A percentile compares a stretch with the other conserved stretches of the same genome.
Conservation (phyloP, 2,888 invertebrate genomes). For the Andrena bucephala region DNA sequence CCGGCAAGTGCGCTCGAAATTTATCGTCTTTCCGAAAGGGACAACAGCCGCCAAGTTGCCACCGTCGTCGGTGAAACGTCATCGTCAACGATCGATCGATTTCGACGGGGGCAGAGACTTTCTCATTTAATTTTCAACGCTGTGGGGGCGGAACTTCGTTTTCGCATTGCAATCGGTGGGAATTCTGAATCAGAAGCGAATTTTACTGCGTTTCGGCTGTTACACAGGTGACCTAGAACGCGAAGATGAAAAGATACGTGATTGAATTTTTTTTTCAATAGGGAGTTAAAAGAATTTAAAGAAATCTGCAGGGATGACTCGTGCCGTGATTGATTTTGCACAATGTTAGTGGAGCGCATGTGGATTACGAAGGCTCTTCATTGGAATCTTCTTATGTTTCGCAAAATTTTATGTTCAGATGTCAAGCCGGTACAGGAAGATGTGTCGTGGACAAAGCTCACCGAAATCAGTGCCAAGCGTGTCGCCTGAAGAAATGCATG, state of each 20-base stretch:
- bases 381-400: conserved; percentile 3
- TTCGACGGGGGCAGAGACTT: background rate
- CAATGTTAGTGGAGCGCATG: background rate
- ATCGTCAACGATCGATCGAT: conserved; percentile 61
- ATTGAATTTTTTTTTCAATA: background rate
- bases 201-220: background rate
- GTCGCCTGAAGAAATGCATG: conserved; percentile 98
- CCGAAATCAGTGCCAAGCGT: conserved; percentile 99
- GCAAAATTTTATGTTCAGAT: conserved; percentile 87
- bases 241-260: background rate
- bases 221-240: background rate
- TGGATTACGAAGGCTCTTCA: background rate
- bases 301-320: background rate
- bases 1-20: conserved; percentile 73
- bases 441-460: conserved; percentile 99
- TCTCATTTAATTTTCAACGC: background rate
- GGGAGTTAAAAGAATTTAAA: background rate
- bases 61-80: conserved; percentile 64
- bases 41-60: conserved; percentile 55
- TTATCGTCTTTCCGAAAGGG: conserved; percentile 61
- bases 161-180: background rate
- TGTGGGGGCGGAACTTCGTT: background rate
- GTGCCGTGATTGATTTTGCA: background rate
- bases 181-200: background rate
- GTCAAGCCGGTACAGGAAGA: conserved; percentile 99